Base-by-base conservation (phyloP, 2,797 vertebrate species). In the Gymnoscopelus microlampas region DNA sequence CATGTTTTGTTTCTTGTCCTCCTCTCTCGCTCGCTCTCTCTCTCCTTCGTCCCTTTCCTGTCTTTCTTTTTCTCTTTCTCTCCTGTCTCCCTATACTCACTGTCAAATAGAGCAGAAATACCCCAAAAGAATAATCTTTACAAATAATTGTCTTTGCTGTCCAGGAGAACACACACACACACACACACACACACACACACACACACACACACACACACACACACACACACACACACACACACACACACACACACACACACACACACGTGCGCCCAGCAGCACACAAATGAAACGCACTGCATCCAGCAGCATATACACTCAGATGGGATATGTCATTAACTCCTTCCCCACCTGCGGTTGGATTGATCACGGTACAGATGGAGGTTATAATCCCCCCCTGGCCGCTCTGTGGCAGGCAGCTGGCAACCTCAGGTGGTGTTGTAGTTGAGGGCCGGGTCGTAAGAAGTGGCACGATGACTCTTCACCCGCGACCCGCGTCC, bases 341-440 rank as follows among this genome's bases (percentile, higher is more conserved):
- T 62, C 72, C 53, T 39, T 48, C 59, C 39, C 73, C 77, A 72
- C 80, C 74, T 53, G 50, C 56, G 29, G 71, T 65, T 66, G 61
- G 71, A 75, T 63, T 58, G 76, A 81, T 84, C 72, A 77, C 74
- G 60, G 63, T 71, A 13, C 80, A 80, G 74, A 79, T 82, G 77
- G 78, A 84, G 50, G 54, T 53, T 70, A 71, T 57, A 35, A 48
- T 50, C 23, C 59, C 44, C 62, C 23, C 61, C 44, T 60, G 51
- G 29, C 65, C 64, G 66, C 73, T 74, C 68, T 1, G 4, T 35
- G 53, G 67, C 79, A 73, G 76, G 67, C 79, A 73, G 78, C 77
- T 68, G 68, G 51, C 64, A 79, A 64, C 76, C 57, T 79, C 76
- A 73, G 81, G 71, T 81, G 79, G 66, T 70, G 62, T 44, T 72